Evolutionary conservation across 2,888 invertebrate species (phyloP).

Genomic region (Drosophila subsilvestris): DNA sequence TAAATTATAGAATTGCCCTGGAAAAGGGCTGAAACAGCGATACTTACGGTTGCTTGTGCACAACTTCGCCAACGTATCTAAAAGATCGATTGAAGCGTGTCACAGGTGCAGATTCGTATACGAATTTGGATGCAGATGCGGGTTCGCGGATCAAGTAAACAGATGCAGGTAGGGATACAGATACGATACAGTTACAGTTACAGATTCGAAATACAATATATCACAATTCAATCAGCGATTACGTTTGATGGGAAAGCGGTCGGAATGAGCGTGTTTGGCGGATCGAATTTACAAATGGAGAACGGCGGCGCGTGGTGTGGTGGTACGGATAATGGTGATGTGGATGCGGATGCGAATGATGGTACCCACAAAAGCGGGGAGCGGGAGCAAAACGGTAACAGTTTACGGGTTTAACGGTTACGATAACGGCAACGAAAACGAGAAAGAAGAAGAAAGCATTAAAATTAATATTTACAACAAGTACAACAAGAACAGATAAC

Average conservation of each 20-base stretch:
- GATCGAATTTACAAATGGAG: slow-evolving; percentile 37
- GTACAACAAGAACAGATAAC: slow-evolving; percentile 2
- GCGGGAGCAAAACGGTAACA: slow-evolving; percentile 18
- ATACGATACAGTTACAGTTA: slow-evolving; percentile 30
- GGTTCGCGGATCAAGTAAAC: slow-evolving; percentile 22
- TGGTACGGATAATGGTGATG: slow-evolving; percentile 14
- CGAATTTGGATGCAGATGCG: slow-evolving; percentile 18
- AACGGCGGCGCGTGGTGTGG: slow-evolving; percentile 8
- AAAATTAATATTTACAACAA: slow-evolving; percentile 49
- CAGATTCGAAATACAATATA: slow-evolving; percentile 11
- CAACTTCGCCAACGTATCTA: slow-evolving; percentile 89
- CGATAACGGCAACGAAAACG: slow-evolving; percentile 55
- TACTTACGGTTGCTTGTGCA: slow-evolving; percentile 90
- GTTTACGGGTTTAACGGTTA: slow-evolving; percentile 37
- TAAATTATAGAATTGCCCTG: slow-evolving; percentile 7
- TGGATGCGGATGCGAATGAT: slow-evolving; percentile 25
- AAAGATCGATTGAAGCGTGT: slow-evolving; percentile 57
- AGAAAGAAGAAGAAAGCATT: slow-evolving; percentile 56
- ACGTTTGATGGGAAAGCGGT: slow-evolving; percentile 39
- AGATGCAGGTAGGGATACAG: slow-evolving; percentile 41
- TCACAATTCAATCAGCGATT: slow-evolving; percentile 10
- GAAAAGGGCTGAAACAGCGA: slow-evolving; percentile 17
- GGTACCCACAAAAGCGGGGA: slow-evolving; percentile 21
- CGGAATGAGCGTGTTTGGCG: slow-evolving; percentile 37
- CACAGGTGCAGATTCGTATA: slow-evolving; percentile 31